Evolutionary conservation across 2,113 vertebrate genomes (phyloP).

Genomic region (Paratilapia polleni): DNA sequence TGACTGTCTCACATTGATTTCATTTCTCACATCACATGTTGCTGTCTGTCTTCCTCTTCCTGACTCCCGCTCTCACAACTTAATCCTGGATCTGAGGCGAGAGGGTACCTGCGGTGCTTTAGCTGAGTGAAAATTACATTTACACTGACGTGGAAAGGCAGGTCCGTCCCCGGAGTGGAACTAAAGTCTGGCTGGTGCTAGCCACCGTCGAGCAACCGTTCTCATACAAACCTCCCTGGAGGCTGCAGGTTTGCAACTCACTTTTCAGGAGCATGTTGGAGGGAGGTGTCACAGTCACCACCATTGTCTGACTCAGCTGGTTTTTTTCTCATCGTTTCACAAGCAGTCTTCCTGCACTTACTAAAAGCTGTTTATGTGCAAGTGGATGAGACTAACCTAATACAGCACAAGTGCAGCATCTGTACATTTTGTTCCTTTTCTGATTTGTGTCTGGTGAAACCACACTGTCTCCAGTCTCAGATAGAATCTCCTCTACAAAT

Average conservation of each 20-base stretch:
- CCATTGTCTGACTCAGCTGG: neutral
- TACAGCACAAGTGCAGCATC: neutral
- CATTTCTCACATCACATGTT: constrained; percentile 33
- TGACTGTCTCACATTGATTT: constrained; percentile 27
- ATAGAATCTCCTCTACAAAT: neutral
- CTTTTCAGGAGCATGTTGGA: constrained; percentile 40
- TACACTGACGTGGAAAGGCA: constrained; percentile 63
- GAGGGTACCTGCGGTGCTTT: constrained; percentile 64
- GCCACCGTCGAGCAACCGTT: constrained; percentile 54
- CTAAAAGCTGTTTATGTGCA: no score
- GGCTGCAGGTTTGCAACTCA: constrained; percentile 47
- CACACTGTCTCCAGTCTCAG: neutral
- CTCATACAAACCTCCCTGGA: constrained; percentile 52
- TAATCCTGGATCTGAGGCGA: constrained; percentile 62
- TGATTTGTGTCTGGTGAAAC: neutral
- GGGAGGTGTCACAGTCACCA: constrained; percentile 17
- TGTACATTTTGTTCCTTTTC: neutral
- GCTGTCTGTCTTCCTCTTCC: constrained; percentile 20
- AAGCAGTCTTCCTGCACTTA: neutral
- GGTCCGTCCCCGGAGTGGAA: constrained; percentile 65
- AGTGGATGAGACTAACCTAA: constrained; percentile 2
- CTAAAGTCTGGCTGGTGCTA: constrained; percentile 50
- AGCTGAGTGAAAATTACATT: constrained; percentile 75
- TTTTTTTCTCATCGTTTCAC: neutral
- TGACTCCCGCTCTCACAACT: constrained; percentile 46